phyloP scores from a whole-genome alignment of 1,140 invertebrate species.

The Dendrolimus kikuchii region DNA sequence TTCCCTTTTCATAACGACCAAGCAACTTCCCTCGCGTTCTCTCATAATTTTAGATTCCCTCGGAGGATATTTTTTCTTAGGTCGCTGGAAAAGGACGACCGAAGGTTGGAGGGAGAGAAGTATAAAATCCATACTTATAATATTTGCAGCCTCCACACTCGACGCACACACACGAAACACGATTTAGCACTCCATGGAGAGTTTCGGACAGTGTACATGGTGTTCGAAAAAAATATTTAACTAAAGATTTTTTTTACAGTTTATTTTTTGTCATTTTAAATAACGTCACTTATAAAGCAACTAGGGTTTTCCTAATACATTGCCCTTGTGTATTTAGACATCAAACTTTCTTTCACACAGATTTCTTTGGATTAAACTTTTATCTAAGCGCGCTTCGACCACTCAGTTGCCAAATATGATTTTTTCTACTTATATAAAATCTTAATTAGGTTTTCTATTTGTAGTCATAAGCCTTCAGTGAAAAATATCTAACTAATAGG shows the following conservation, averaged over 20 bases:
- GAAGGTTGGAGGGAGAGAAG: conserved; percentile 39
- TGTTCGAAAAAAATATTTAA: conserved; percentile 14
- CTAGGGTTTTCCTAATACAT: no score
- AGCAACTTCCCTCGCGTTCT: conserved; percentile 30
- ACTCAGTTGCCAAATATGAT: no score
- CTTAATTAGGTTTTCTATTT: no score
- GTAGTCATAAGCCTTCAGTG: no score
- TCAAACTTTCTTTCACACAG: no score
- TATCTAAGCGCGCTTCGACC: no score
- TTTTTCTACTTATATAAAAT: no score
- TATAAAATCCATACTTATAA: conserved; percentile 71
- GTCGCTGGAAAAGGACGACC: conserved; percentile 36
- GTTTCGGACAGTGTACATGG: conserved; percentile 46
- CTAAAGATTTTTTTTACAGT: neutral
- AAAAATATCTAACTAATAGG: no score
- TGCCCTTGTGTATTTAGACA: no score
- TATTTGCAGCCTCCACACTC: conserved; percentile 64
- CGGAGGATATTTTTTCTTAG: conserved; percentile 57
- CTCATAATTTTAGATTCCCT: conserved; percentile 64
- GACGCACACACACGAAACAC: conserved; percentile 41
- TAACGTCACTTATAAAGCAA: neutral
- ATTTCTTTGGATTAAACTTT: no score
- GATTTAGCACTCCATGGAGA: conserved; percentile 61
- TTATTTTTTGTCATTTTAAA: neutral
- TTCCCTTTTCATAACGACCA: conserved; percentile 44